Conservation (phyloP, 35 echinoderm and acorn worm species). For the Lytechinus pictus region DNA sequence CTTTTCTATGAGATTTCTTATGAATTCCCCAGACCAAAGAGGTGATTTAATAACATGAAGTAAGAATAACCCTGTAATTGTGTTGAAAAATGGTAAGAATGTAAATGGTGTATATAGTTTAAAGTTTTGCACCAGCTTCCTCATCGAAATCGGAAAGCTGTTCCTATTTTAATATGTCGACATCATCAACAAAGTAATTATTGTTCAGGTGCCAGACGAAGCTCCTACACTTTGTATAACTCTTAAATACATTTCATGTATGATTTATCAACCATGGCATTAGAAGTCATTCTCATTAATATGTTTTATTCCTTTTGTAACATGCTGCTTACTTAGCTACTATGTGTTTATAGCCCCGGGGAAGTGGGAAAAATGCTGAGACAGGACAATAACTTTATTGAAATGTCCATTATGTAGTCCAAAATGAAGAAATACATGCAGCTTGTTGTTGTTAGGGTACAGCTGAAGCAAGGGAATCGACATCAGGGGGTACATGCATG, state of each 20-base stretch:
- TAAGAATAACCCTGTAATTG: too few relatives aligned
- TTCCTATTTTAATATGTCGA: not conserved
- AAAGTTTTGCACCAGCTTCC: not conserved
- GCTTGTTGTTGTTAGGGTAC: not conserved
- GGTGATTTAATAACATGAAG: too few relatives aligned
- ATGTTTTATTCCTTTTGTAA: not conserved
- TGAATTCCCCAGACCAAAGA: too few relatives aligned
- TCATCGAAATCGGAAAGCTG: not conserved
- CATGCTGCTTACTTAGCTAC: not conserved
- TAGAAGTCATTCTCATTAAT: not conserved
- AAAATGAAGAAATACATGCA: not conserved
- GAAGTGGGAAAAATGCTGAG: not conserved
- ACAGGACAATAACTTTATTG: not conserved
- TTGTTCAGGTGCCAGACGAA: not conserved
- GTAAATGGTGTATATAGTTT: too few relatives aligned
- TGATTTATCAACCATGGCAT: not conserved
- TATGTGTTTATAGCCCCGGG: not conserved
- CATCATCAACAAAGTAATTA: not conserved
- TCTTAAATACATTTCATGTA: not conserved
- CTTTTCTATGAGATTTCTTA: too few relatives aligned
- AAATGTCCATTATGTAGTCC: not conserved
- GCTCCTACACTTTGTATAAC: not conserved
- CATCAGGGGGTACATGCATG: not conserved
- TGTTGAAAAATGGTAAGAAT: too few relatives aligned
- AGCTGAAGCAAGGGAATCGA: not conserved